Evolutionary conservation across 2,113 vertebrate species (phyloP).

Genomic region (Mesembrinibis cayennensis): DNA sequence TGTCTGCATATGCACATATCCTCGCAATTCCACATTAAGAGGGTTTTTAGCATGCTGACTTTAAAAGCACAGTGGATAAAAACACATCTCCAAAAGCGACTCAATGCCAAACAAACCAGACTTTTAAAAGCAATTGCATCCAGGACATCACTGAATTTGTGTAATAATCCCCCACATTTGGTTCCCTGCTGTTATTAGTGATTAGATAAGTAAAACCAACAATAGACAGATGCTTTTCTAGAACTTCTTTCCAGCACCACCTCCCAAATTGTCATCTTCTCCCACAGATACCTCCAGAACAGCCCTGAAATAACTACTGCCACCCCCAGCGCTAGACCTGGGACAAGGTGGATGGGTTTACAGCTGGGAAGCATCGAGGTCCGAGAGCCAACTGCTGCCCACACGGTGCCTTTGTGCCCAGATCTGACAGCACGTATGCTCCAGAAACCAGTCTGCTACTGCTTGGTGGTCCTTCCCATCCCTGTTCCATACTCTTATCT

Average conservation of each 20-base stretch:
- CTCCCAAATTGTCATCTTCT: background rate
- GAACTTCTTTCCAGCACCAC: background rate
- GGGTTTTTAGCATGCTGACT: background rate
- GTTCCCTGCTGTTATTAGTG: background rate
- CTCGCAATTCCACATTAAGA: rapidly evolving
- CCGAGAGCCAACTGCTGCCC: background rate
- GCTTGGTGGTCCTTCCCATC: background rate
- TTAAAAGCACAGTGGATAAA: background rate
- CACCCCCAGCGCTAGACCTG: rapidly evolving
- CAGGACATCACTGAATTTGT: background rate
- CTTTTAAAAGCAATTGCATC: background rate
- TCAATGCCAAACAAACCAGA: background rate
- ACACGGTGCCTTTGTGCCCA: background rate
- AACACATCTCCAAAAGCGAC: background rate
- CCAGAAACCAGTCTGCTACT: background rate
- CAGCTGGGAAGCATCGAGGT: rapidly evolving
- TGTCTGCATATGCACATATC: background rate
- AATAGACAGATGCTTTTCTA: background rate
- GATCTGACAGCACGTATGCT: background rate
- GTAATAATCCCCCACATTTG: background rate
- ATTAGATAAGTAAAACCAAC: background rate
- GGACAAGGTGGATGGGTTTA: background rate
- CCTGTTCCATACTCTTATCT: background rate
- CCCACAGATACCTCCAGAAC: background rate
- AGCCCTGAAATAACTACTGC: background rate